Evolutionary conservation across 2,888 invertebrate species (phyloP).

Genomic region (Oligia latruncula): DNA sequence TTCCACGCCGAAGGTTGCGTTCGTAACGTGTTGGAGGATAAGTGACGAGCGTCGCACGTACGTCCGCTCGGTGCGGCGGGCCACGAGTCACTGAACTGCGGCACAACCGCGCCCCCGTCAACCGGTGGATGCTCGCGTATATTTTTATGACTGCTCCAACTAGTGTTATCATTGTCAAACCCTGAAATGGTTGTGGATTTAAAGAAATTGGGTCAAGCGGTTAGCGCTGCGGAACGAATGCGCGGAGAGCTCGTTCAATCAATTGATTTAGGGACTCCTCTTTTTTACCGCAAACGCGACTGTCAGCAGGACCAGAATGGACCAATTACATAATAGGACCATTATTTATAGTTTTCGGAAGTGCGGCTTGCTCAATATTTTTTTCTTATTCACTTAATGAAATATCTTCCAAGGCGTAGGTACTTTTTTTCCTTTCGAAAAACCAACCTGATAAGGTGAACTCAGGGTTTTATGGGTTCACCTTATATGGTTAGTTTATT

Average conservation of each 20-base stretch:
- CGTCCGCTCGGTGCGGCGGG: slow-evolving; percentile 77
- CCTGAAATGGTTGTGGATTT: slow-evolving; percentile 83
- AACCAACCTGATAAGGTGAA: no score
- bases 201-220: slow-evolving; percentile 84
- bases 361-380: not conserved
- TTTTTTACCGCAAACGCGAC: slow-evolving; percentile 31
- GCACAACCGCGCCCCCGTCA: slow-evolving; percentile 78
- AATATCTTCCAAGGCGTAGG: not conserved
- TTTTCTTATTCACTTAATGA: not conserved
- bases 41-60: slow-evolving; percentile 66
- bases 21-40: slow-evolving; percentile 68
- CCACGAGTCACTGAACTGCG: slow-evolving; percentile 87
- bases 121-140: slow-evolving; percentile 78
- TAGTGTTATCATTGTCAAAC: slow-evolving; percentile 85
- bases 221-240: slow-evolving; percentile 63
- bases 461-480: no score
- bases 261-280: slow-evolving; percentile 47
- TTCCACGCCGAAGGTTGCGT: slow-evolving; percentile 69
- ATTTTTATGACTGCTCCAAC: slow-evolving; percentile 80
- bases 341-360: slow-evolving; percentile 31
- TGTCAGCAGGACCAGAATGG: slow-evolving; percentile 43
- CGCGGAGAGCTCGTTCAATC: slow-evolving; percentile 39
- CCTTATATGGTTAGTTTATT: no score
- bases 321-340: slow-evolving; percentile 24
- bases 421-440: not conserved